Evolutionary conservation across 2,797 vertebrate genomes (phyloP).

Genomic region (Eulemur rubriventer): DNA sequence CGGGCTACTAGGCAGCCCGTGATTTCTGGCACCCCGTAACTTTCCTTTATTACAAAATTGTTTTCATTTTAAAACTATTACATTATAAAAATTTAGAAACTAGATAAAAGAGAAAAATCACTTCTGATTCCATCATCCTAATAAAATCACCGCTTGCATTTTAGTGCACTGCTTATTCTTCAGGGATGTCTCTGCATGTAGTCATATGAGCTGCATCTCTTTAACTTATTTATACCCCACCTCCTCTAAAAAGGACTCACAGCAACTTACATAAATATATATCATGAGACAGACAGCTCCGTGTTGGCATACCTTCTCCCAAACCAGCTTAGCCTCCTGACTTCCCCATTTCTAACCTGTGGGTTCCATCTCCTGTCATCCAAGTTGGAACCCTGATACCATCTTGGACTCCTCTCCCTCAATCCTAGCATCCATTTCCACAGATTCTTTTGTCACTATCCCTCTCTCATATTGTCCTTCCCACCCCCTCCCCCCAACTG

Average conservation of each 20-base stretch:
- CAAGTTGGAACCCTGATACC: not conserved
- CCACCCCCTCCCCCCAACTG: not conserved
- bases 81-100: constrained; percentile 59
- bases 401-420: not conserved
- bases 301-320: not conserved
- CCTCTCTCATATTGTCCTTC: not conserved
- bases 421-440: not conserved
- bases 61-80: constrained; percentile 71
- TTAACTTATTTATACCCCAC: not conserved
- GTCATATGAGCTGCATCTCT: not conserved
- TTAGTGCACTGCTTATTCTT: not conserved
- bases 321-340: not conserved
- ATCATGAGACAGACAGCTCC: not conserved
- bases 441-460: not conserved
- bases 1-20: constrained; percentile 37
- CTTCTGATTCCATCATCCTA: not conserved
- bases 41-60: constrained; percentile 57
- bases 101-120: constrained; percentile 45
- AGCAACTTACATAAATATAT: not conserved
- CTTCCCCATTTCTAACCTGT: not conserved
- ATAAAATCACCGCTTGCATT: not conserved
- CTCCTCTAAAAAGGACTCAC: not conserved
- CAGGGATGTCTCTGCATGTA: not conserved
- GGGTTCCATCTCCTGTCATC: not conserved
- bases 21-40: constrained; percentile 66